These are phyloP conservation scores for Hucho hucho DNA, from an alignment of 2,113 vertebrate species.

Conservation along the genomic window DNA sequence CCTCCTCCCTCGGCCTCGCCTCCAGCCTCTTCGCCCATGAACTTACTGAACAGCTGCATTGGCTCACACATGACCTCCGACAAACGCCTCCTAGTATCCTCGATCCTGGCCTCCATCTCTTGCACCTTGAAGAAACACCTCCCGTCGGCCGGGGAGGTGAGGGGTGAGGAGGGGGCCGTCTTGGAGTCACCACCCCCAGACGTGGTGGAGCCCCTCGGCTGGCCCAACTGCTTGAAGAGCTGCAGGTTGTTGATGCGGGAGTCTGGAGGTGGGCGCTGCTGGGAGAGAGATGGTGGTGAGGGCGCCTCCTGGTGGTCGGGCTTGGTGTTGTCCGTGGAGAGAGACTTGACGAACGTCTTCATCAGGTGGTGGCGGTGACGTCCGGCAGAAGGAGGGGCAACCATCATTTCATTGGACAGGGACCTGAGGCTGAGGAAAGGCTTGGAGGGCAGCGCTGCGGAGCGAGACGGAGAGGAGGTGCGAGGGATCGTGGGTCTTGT, in stretches of 20 bases:
- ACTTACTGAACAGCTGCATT: constrained; percentile 95
- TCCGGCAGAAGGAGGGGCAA: too few relatives aligned
- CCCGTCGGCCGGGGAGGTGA: constrained; percentile 86
- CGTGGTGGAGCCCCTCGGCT: constrained; percentile 75
- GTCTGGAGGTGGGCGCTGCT: constrained; percentile 60
- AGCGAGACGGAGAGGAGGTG: constrained; percentile 74
- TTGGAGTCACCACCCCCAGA: constrained; percentile 85
- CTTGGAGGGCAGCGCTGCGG: constrained; percentile 59
- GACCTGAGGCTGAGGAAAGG: too few relatives aligned
- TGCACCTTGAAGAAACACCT: constrained; percentile 98
- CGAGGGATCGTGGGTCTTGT: constrained; percentile 53
- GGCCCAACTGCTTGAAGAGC: constrained; percentile 97
- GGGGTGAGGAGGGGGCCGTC: constrained; percentile 94
- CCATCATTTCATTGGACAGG: too few relatives aligned
- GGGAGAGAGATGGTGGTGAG: constrained; percentile 31
- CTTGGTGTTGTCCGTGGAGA: constrained; percentile 90
- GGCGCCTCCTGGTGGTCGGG: constrained; percentile 79
- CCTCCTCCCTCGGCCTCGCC: constrained; percentile 68
- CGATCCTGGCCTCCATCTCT: constrained; percentile 96
- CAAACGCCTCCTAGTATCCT: constrained; percentile 93
- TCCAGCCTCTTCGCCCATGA: constrained; percentile 91
- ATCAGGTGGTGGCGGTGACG: constrained; percentile 89
- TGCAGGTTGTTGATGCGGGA: constrained; percentile 94
- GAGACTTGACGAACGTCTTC: constrained; percentile 96
- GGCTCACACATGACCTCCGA: constrained; percentile 98